Evolutionary conservation across 2,888 invertebrate species (phyloP), one percentile per base, ranked within the genome.

Genomic region (Coenonympha glycerion): DNA sequence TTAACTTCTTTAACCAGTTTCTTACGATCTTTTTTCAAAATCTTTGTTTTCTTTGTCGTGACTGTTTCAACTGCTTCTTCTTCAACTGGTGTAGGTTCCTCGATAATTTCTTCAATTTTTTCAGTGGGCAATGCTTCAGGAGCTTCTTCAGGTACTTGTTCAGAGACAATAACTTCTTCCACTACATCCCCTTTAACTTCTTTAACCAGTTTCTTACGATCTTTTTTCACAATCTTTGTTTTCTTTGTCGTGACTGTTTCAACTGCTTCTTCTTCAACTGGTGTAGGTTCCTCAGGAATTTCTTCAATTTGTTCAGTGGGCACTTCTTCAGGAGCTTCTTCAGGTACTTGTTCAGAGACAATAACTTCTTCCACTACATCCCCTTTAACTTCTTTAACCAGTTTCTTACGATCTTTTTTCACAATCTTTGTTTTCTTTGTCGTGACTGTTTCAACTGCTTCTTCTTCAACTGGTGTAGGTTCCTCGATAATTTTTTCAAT

Each of bases 1-100:
- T 24, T 24, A 24, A 5, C 8, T 8, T 24, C 24, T 8, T 24
- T 6, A 8, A 24, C 24, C 6, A 8, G 3, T 6, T 4, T 5
- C 24, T 24, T n/a, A n/a, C n/a, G n/a, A n/a, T n/a, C n/a, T n/a
- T n/a, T n/a, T n/a, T n/a, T n/a, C n/a, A n/a, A n/a, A n/a, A n/a
- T n/a, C n/a, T n/a, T n/a, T n/a, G n/a, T n/a, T n/a, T n/a, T n/a
- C n/a, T n/a, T n/a, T n/a, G n/a, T n/a, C n/a, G n/a, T n/a, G n/a
- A n/a, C n/a, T n/a, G n/a, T n/a, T n/a, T n/a, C n/a, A n/a, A n/a
- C n/a, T n/a, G n/a, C n/a, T n/a, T n/a, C n/a, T 84, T 77, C 90
- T 68, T 90, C 90, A n/a, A n/a, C n/a, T n/a, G n/a, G n/a, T 57
- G 89, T 88, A 2, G 90, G 90, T 64, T 88, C 79, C n/a, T 92